Evolutionary conservation across 2,797 vertebrate species (phyloP).

Genomic region (Botia almorhae): DNA sequence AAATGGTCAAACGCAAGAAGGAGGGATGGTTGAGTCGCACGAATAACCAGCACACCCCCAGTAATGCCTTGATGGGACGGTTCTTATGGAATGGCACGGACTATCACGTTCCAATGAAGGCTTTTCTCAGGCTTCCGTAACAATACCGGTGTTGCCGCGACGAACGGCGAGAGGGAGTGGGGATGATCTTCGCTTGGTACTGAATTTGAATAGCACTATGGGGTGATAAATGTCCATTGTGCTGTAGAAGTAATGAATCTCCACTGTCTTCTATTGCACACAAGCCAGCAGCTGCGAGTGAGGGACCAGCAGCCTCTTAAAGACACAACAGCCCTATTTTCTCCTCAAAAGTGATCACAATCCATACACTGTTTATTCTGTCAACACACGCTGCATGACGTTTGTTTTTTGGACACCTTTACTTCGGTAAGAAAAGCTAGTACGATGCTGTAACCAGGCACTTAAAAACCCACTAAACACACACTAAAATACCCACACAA

Average conservation of each 20-base stretch:
- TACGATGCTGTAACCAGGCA: constrained; percentile 87
- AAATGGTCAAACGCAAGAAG: constrained; percentile 61
- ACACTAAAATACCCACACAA: constrained; percentile 74
- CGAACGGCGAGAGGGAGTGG: constrained; percentile 85
- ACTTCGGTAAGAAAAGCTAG: constrained; percentile 66
- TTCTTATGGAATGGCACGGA: constrained; percentile 78
- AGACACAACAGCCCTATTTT: constrained; percentile 91
- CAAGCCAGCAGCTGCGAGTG: constrained; percentile 91
- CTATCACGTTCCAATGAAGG: constrained; percentile 78
- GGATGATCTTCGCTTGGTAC: constrained; percentile 97
- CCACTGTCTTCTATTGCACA: constrained; percentile 90
- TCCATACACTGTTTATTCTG: constrained; percentile 81
- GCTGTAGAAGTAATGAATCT: constrained; percentile 99
- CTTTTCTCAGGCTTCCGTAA: constrained; percentile 86
- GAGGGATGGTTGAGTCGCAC: constrained; percentile 61
- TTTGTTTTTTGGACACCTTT: constrained; percentile 66
- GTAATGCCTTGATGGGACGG: constrained; percentile 69
- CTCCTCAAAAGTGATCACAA: constrained; percentile 71
- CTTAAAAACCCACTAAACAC: constrained; percentile 80
- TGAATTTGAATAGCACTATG: constrained; percentile 99
- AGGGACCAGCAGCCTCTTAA: constrained; percentile 96
- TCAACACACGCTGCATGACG: constrained; percentile 76
- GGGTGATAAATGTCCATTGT: constrained; percentile 99
- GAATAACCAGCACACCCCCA: constrained; percentile 53
- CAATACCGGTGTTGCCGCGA: constrained; percentile 89